Conservation (phyloP, 2,797 vertebrate genomes). For the Champsocephalus gunnari region DNA sequence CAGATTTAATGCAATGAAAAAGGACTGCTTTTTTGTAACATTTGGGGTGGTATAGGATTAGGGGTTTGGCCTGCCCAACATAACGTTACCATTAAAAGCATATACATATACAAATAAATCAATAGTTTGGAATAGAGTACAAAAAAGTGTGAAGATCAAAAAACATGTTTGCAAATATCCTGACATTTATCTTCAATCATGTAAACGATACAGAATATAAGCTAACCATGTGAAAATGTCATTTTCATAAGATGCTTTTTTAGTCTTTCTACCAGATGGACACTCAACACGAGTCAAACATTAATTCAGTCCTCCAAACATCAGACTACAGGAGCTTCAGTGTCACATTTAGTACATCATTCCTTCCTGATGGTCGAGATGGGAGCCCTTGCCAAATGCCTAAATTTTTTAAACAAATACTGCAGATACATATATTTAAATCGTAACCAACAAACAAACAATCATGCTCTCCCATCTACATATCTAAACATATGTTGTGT, state of each 20-base stretch:
- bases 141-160: not conserved
- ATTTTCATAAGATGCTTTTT: not conserved
- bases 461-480: conserved; percentile 8
- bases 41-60: not conserved
- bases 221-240: not conserved
- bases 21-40: not conserved
- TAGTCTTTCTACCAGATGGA: not conserved
- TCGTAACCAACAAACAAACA: conserved; percentile 28
- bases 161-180: not conserved
- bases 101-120: not conserved
- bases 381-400: not conserved
- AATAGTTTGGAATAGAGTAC: not conserved
- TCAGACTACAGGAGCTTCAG: not conserved
- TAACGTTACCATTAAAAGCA: not conserved
- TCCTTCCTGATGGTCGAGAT: not conserved
- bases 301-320: not conserved
- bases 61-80: not conserved
- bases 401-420: conserved; percentile 31
- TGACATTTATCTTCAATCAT: not conserved
- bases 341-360: not conserved
- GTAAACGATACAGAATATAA: not conserved
- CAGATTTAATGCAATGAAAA: conserved; percentile 11
- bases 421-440: conserved; percentile 30
- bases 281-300: not conserved
- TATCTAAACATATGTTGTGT: conserved; percentile 35